Evolutionary conservation across 2,113 vertebrate genomes (phyloP), one percentile per base, ranked within the genome.

Genomic region (Ciconia stormi): DNA sequence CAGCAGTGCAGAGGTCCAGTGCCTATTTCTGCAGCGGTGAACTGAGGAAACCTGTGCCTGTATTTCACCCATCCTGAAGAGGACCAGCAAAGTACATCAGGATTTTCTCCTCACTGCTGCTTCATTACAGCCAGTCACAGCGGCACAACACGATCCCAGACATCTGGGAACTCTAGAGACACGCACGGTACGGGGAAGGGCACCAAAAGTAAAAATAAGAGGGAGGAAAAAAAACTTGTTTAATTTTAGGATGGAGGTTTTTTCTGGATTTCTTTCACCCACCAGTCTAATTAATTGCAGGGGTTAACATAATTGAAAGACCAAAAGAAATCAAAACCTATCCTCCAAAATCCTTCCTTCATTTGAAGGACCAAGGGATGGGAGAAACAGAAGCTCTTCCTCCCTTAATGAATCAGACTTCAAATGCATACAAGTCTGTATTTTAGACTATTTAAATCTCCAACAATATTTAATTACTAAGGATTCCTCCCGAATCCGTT

Each of bases 131-230:
- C 21, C 63, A 55, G 50, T 21, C 69, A 10, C n/a, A 50, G 63
- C 0, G 0, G 14, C 74, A 65, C 29, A 34, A 32, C 46, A 7
- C 9, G 19, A 13, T 19, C 63, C 58, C 90, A 85, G 65, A 42
- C 49, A 74, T 30, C 36, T 78, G 59, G 74, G 81, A 82, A n/a
- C 65, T 70, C 74, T 7, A 9, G 32, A 74, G 67, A 67, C 42
- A 32, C 1, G 1, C 38, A 58, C 46, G 9, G 40, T 2, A 1
- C 1, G 0, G 59, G 32, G 56, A 89, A 95, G 14, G n/a, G 50
- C 85, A 92, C 18, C 46, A 42, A 36, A 52, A 42, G 36, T 21
- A 55, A 91, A 88, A 84, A 42, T 9, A 66, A 72, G 36, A 73
- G 47, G 10, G 11, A 65, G 27, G 71, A 30, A 55, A 29, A 76